Conservation (phyloP, 2,888 invertebrate genomes). For the Gibbula magus region DNA sequence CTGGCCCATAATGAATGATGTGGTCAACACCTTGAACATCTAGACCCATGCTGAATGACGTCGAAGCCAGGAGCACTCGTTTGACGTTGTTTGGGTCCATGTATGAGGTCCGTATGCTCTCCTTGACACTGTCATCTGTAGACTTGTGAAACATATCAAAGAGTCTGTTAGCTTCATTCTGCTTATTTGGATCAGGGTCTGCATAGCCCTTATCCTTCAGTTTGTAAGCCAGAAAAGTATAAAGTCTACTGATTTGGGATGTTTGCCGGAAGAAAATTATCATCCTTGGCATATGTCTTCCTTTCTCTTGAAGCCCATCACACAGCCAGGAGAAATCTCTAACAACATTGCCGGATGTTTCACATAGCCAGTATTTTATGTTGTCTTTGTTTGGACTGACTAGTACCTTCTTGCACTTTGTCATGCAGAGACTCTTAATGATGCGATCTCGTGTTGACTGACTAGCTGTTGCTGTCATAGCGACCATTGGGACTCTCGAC, state of each 20-base stretch:
- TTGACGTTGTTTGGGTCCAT: background rate
- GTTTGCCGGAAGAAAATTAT: slow-evolving; percentile 18
- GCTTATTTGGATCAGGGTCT: background rate
- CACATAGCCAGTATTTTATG: slow-evolving; percentile 21
- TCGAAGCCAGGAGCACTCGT: slow-evolving; percentile 1
- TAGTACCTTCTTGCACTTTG: slow-evolving; percentile 10
- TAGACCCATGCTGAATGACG: background rate
- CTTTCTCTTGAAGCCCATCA: slow-evolving; percentile 3
- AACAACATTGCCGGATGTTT: background rate
- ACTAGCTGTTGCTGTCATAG: slow-evolving; percentile 27
- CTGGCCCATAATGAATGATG: background rate
- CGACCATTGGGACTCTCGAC: background rate
- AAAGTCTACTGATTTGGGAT: slow-evolving; percentile 4
- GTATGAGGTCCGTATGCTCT: slow-evolving; percentile 1
- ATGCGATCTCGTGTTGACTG: background rate
- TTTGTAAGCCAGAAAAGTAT: background rate
- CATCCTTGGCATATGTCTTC: slow-evolving; percentile 11
- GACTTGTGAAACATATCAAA: slow-evolving; percentile 28
- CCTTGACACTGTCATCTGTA: slow-evolving; percentile 8
- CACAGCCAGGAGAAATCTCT: slow-evolving; percentile 26
- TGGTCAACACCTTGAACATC: background rate
- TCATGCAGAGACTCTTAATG: slow-evolving; percentile 18
- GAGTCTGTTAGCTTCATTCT: slow-evolving; percentile 15
- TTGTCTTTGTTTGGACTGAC: slow-evolving; percentile 30
- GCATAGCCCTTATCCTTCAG: slow-evolving; percentile 10